These are phyloP conservation scores for Chaitophorus viminalis DNA, from an alignment of 2,888 invertebrate species.

Conservation along the genomic window DNA sequence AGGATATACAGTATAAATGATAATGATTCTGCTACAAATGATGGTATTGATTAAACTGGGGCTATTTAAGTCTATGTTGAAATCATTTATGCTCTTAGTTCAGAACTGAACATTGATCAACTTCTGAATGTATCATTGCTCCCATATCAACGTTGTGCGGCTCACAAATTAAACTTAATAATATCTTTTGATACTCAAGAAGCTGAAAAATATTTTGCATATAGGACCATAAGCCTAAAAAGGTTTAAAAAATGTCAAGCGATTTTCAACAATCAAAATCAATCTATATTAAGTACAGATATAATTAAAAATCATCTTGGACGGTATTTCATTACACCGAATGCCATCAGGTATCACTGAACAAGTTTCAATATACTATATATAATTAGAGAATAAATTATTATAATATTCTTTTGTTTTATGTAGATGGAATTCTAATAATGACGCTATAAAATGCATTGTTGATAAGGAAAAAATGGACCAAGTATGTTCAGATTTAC, in stretches of 20 bases:
- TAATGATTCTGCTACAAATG: too few species aligned
- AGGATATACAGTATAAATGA: too few species aligned
- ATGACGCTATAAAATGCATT: background rate
- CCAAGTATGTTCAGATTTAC: background rate
- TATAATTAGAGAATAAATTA: background rate
- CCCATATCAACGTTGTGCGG: background rate
- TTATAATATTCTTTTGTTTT: background rate
- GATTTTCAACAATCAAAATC: slow-evolving; percentile 5
- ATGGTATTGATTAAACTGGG: too few species aligned
- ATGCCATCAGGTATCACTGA: slow-evolving; percentile 2
- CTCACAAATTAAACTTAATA: background rate
- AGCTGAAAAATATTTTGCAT: background rate
- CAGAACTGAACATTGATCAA: too few species aligned
- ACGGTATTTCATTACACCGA: background rate
- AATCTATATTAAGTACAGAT: background rate
- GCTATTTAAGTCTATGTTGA: too few species aligned
- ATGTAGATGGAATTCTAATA: slow-evolving; percentile 3
- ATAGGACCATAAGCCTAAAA: background rate
- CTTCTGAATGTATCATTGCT: background rate
- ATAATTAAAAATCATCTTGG: slow-evolving; percentile 1
- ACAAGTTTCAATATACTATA: background rate
- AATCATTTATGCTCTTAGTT: too few species aligned
- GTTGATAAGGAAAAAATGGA: background rate
- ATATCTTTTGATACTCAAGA: background rate
- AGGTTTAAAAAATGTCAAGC: background rate